Conservation (phyloP, 1,140 invertebrate genomes). For the Fopius arisanus region DNA sequence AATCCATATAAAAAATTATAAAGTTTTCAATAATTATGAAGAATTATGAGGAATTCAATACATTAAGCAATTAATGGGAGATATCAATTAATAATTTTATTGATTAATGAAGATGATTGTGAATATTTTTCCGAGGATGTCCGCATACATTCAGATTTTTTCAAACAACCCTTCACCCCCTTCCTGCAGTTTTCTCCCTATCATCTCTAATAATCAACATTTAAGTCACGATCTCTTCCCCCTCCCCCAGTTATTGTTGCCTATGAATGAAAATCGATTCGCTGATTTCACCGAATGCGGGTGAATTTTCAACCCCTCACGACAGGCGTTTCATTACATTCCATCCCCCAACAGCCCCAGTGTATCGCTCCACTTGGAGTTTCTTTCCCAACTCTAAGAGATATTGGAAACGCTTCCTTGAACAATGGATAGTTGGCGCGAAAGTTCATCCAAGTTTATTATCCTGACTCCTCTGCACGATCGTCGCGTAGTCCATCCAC, state of each 20-base stretch:
- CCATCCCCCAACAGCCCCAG: background rate
- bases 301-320: background rate
- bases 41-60: too few relatives aligned
- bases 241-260: background rate
- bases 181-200: too few relatives aligned
- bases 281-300: background rate
- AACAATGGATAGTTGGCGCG: conserved; percentile 17
- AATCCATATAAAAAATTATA: too few relatives aligned
- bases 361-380: background rate
- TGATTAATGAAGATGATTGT: too few relatives aligned
- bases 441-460: conserved; percentile 7
- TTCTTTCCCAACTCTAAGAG: background rate
- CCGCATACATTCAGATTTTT: too few relatives aligned
- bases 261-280: conserved; percentile 2
- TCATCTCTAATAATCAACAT: background rate
- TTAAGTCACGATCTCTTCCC: background rate
- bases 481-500: conserved; percentile 2
- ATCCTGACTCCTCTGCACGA: background rate
- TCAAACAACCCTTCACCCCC: too few relatives aligned
- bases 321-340: background rate
- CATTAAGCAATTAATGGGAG: too few relatives aligned
- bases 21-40: too few relatives aligned
- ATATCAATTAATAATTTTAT: too few relatives aligned
- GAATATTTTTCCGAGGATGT: too few relatives aligned
- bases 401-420: background rate